These are phyloP conservation scores for Acrocyrtus sp. DNA, from an alignment of 2,888 invertebrate genomes.

Conservation along the genomic window DNA sequence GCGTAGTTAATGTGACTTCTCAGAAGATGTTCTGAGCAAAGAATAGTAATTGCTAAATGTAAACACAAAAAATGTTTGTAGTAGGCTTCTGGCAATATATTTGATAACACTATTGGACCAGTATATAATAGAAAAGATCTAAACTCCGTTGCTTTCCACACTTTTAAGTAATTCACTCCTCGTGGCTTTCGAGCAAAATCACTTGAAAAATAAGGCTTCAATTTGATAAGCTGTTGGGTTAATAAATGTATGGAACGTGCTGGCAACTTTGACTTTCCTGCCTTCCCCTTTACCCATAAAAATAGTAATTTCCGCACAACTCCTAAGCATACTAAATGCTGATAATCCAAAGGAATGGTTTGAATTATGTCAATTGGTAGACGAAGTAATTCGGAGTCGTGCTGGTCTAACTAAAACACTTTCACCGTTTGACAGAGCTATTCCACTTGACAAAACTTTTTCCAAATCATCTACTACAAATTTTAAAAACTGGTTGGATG, in stretches of 20 bases:
- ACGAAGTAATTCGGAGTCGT: background rate
- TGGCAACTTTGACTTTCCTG: constrained; percentile 2
- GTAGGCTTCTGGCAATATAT: background rate
- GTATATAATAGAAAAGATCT: constrained; percentile 6
- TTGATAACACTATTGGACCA: constrained; percentile 1
- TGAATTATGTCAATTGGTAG: constrained; percentile 33
- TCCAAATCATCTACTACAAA: constrained; percentile 8
- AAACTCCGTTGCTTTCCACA: constrained; percentile 30
- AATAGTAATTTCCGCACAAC: constrained; percentile 38
- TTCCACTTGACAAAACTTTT: background rate
- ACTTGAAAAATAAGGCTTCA: constrained; percentile 18
- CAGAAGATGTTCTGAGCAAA: background rate
- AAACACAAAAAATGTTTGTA: constrained; percentile 20
- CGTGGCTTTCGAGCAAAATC: constrained; percentile 15
- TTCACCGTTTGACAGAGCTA: background rate
- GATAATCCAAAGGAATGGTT: constrained; percentile 45
- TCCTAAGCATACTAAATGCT: constrained; percentile 49
- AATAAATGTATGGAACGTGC: background rate
- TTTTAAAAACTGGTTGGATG: constrained; percentile 8
- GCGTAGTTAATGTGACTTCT: constrained; percentile 1
- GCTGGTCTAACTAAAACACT: too few relatives aligned
- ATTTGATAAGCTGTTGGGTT: constrained; percentile 1
- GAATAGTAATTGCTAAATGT: background rate
- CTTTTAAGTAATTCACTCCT: background rate
- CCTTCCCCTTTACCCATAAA: constrained; percentile 18